Conservation (phyloP, 2,888 invertebrate species). For the Eurois occulta region DNA sequence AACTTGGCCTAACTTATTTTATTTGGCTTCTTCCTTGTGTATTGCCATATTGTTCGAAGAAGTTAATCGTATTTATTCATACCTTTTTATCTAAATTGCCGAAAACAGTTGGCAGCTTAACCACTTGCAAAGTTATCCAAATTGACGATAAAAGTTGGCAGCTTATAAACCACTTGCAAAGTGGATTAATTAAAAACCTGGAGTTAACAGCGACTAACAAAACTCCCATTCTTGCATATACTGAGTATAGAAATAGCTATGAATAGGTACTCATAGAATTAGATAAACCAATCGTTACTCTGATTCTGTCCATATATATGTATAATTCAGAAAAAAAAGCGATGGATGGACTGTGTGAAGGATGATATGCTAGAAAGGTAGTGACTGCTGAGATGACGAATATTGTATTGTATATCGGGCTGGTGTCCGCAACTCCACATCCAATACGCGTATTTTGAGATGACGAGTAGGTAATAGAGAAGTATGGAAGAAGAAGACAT, state of each 20-base stretch:
- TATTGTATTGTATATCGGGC: no score
- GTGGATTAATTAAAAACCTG: not conserved
- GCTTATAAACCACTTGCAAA: not conserved
- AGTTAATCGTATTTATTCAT: not conserved
- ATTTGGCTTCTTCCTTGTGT: not conserved
- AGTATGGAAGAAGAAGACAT: no score
- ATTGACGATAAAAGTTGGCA: not conserved
- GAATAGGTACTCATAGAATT: not conserved
- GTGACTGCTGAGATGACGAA: no score
- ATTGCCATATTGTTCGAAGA: not conserved
- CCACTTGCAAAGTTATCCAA: not conserved
- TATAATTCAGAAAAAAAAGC: no score
- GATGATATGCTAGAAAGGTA: no score
- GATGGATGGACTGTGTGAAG: no score
- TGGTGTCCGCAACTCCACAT: no score
- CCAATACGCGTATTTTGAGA: no score
- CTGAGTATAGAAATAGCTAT: no score
- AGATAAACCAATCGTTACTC: not conserved
- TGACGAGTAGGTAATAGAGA: no score
- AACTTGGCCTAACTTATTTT: not conserved
- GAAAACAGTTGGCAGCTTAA: not conserved
- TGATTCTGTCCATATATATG: not conserved
- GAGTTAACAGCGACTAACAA: not conserved
- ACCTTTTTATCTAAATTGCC: not conserved
- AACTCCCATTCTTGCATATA: not conserved